These are phyloP conservation scores for Daktulosphaira vitifoliae DNA, from an alignment of 1,140 invertebrate genomes.

Conservation along the genomic window DNA sequence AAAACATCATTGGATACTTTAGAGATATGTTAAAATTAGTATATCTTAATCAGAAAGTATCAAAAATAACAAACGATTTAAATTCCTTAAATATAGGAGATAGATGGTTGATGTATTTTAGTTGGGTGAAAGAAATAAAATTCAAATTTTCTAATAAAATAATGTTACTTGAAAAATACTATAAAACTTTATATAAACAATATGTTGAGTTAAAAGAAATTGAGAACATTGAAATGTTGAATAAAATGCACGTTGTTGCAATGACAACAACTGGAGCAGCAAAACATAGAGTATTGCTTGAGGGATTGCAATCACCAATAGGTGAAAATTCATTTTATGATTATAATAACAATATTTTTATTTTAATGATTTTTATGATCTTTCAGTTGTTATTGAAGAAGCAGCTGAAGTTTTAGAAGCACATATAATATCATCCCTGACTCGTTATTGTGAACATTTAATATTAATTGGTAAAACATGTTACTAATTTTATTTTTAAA, in stretches of 20 bases:
- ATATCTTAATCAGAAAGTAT: background rate
- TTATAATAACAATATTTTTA: background rate
- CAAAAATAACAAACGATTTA: background rate
- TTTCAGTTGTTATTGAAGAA: slow-evolving; percentile 67
- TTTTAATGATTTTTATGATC: background rate
- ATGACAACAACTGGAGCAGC: slow-evolving; percentile 73
- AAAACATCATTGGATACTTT: slow-evolving; percentile 12
- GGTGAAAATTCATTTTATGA: slow-evolving; percentile 1
- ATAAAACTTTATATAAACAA: background rate
- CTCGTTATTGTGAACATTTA: slow-evolving; percentile 63
- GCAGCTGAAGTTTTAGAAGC: slow-evolving; percentile 75
- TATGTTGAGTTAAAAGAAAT: slow-evolving; percentile 21
- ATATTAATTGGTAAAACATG: slow-evolving; percentile 72
- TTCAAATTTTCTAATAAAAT: slow-evolving; percentile 8
- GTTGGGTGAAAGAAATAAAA: background rate
- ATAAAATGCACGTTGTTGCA: slow-evolving; percentile 50
- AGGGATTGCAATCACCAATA: slow-evolving; percentile 53
- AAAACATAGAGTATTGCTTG: slow-evolving; percentile 52
- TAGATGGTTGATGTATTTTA: slow-evolving; percentile 8
- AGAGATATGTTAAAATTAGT: background rate
- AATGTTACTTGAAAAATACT: background rate
- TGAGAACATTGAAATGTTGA: slow-evolving; percentile 32
- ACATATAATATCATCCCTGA: slow-evolving; percentile 63
- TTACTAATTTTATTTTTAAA: background rate
- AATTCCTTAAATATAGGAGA: background rate